Base-by-base conservation (phyloP, 2,113 vertebrate genomes). In the Eira barbara region DNA sequence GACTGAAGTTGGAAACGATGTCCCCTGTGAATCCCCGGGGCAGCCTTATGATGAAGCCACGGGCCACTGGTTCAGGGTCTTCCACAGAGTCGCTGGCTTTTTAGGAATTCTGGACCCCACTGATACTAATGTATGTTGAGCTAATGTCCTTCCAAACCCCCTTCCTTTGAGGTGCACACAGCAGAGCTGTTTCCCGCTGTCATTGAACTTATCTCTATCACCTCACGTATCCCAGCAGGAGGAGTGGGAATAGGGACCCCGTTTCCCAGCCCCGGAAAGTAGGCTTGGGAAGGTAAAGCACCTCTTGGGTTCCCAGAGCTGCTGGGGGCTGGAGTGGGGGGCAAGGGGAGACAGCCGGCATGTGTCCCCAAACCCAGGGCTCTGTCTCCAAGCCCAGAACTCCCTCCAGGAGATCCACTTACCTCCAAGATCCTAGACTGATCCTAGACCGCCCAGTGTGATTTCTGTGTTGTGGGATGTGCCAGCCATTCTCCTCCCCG, bases 391-490 rank as follows among this genome's bases (percentile, higher is more conserved):
- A 52, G 18, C 20, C 47, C 34, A 57, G 67, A 61, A 18, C n/a
- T 31, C 12, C 5, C 45, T 52, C 74, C 34, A 11, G 59, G 2
- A 36, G 57, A 47, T 6, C 49, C 45, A 5, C 12, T 23, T 4
- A 2, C 45, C 59, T 52, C n/a, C 55, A 21, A 4, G 49, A 6
- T 3, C 82, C 36, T 9, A 2, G 36, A 13, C 10, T 1, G 12
- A 15, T n/a, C n/a, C n/a, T n/a, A n/a, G n/a, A n/a, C n/a, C 3
- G 0, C 42, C 84, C 15, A 1, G 15, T 29, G 87, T 15, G 55
- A 63, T 17, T 4, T 3, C 0, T 1, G 39, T 8, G 23, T 57
- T n/a, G 27, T 2, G 13, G 42, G 5, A 2, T 9, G 29, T 4
- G 6, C 34, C 17, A 20, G 20, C 2, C 15, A 0, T 7, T 15